These are phyloP conservation scores for Crypturellus tataupa DNA, from an alignment of 2,797 vertebrate species.

Conservation along the genomic window DNA sequence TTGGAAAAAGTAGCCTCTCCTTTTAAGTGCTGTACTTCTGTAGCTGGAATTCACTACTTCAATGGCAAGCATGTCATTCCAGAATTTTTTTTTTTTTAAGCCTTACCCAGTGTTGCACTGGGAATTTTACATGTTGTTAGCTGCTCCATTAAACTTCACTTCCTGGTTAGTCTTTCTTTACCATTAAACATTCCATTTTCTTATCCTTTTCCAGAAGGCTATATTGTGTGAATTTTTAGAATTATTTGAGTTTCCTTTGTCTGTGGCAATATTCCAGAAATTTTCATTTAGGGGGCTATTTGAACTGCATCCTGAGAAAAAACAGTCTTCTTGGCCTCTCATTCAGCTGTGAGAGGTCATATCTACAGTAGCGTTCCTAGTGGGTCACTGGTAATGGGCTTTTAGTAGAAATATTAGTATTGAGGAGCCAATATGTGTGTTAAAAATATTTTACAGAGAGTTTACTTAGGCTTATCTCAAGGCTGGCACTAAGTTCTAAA, in stretches of 20 bases:
- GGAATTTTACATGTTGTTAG: not conserved
- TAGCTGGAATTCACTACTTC: not conserved
- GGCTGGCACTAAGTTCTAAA: not conserved
- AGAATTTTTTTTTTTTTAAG: not conserved
- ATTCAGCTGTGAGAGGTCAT: not conserved
- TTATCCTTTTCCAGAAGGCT: not conserved
- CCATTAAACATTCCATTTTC: not conserved
- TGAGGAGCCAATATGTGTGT: not conserved
- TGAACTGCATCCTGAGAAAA: not conserved
- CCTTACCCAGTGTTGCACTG: not conserved
- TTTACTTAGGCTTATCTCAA: not conserved
- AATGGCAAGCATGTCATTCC: not conserved
- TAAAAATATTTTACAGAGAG: not conserved
- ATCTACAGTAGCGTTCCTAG: not conserved
- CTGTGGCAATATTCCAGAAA: not conserved
- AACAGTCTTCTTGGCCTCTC: not conserved
- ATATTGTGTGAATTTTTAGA: not conserved
- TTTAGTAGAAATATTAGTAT: not conserved
- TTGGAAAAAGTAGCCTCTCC: not conserved
- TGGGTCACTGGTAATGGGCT: not conserved
- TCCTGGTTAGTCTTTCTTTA: not conserved
- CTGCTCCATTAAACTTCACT: not conserved
- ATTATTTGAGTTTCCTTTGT: not conserved
- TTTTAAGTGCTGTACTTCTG: not conserved
- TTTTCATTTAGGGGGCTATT: not conserved